These are phyloP conservation scores for Hypomecis punctinalis DNA, from an alignment of 2,888 invertebrate species.

Conservation along the genomic window DNA sequence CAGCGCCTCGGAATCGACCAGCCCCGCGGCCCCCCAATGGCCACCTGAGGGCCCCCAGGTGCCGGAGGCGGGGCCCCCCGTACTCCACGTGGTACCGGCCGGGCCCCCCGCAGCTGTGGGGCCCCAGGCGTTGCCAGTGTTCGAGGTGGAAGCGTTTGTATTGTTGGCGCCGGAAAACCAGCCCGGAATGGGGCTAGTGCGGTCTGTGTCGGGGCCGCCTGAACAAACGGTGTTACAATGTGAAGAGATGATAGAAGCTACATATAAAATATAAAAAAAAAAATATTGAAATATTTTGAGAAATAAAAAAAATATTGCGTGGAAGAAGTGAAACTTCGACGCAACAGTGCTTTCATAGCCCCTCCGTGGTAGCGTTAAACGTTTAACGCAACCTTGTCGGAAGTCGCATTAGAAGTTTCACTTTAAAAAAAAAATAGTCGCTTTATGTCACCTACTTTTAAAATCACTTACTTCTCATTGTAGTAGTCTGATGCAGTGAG, in stretches of 20 bases:
- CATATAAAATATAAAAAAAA: too few species aligned
- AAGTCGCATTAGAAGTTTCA: too few species aligned
- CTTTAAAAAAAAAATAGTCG: too few species aligned
- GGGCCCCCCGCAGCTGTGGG: slow-evolving; percentile 37
- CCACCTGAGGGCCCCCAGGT: slow-evolving; percentile 55
- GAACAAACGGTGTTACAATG: slow-evolving; percentile 17
- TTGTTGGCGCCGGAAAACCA: slow-evolving; percentile 49
- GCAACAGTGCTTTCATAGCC: too few species aligned
- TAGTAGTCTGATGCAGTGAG: slow-evolving; percentile 50
- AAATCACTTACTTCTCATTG: slow-evolving; percentile 36
- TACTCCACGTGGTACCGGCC: slow-evolving; percentile 87
- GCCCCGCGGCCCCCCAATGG: slow-evolving; percentile 91
- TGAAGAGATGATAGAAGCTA: too few species aligned
- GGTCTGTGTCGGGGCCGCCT: slow-evolving; percentile 50
- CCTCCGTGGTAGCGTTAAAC: too few species aligned
- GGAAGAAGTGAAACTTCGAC: too few species aligned
- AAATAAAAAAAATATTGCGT: too few species aligned
- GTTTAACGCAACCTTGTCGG: too few species aligned
- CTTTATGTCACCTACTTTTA: too few species aligned
- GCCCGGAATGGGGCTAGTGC: slow-evolving; percentile 58
- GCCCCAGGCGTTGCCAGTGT: slow-evolving; percentile 53
- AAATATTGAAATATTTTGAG: too few species aligned
- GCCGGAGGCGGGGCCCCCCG: slow-evolving; percentile 87
- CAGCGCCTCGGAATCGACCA: slow-evolving; percentile 93
- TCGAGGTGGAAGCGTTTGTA: slow-evolving; percentile 45